These are phyloP conservation scores for Pygocentrus nattereri DNA, from an alignment of 2,797 vertebrate genomes.

Conservation along the genomic window DNA sequence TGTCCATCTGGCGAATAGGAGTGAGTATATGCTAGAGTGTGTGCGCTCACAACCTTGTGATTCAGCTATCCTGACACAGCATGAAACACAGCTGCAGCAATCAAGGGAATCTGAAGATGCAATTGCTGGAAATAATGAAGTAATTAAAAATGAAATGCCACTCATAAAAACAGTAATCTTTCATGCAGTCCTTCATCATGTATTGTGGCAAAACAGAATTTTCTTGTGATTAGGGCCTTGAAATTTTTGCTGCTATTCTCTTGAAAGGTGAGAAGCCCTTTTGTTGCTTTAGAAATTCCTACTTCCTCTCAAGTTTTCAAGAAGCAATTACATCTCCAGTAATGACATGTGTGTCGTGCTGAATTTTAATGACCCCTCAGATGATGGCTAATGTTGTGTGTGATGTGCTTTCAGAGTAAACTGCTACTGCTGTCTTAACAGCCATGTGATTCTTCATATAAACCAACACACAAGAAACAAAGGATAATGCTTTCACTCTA, in stretches of 20 bases:
- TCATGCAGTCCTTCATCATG: conserved; percentile 74
- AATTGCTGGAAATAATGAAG: conserved; percentile 80
- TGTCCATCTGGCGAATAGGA: conserved; percentile 60
- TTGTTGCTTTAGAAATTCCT: conserved; percentile 7
- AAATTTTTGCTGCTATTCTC: conserved; percentile 41
- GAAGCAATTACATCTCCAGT: conserved; percentile 19
- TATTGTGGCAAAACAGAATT: conserved; percentile 66
- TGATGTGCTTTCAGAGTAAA: conserved; percentile 18
- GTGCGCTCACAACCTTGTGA: conserved; percentile 60
- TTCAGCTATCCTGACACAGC: conserved; percentile 55
- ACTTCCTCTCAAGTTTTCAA: conserved; percentile 1
- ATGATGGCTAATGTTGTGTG: conserved; percentile 3
- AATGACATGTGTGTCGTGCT: conserved; percentile 3
- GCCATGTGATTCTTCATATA: not conserved
- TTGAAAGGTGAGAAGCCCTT: conserved; percentile 17
- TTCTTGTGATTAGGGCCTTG: conserved; percentile 44
- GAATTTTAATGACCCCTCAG: conserved; percentile 13
- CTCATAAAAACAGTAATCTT: conserved; percentile 76
- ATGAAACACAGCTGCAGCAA: conserved; percentile 75
- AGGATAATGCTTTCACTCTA: too few species aligned
- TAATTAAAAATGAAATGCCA: conserved; percentile 80
- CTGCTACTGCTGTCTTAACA: not conserved
- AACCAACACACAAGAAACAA: not conserved
- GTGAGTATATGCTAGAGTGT: conserved; percentile 31
- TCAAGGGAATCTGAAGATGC: conserved; percentile 75